Evolutionary conservation across 2,888 invertebrate species (phyloP).

Genomic region (Tupiocoris notatus): DNA sequence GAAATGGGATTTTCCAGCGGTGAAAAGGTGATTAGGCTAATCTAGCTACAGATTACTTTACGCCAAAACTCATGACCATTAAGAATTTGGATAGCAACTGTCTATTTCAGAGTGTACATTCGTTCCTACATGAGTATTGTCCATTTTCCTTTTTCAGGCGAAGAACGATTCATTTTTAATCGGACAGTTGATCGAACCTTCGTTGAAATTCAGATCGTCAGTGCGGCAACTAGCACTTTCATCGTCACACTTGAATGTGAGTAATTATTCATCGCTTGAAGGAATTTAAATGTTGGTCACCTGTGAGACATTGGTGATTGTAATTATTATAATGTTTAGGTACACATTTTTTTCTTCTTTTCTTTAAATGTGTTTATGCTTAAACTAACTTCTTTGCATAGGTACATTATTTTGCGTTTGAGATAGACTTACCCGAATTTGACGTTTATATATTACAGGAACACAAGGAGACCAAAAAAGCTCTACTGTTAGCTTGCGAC

Average conservation of each 20-base stretch:
- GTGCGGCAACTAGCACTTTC: slow-evolving; percentile 41
- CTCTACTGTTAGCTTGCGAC: slow-evolving; percentile 67
- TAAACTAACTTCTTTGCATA: too few relatives aligned
- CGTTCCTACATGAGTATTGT: too few relatives aligned
- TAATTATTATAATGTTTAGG: neutral
- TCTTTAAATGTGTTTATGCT: too few relatives aligned
- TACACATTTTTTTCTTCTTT: too few relatives aligned
- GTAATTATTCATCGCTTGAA: slow-evolving; percentile 1
- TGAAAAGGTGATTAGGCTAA: neutral
- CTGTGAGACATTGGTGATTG: neutral
- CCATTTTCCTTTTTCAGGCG: neutral
- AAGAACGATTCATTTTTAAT: neutral
- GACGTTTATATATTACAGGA: slow-evolving; percentile 24
- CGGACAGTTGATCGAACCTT: slow-evolving; percentile 46
- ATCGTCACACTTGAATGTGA: slow-evolving; percentile 42
- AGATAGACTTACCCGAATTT: neutral
- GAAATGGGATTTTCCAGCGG: slow-evolving; percentile 35
- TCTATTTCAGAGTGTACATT: too few relatives aligned
- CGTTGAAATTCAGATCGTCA: slow-evolving; percentile 47
- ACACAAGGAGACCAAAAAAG: slow-evolving; percentile 27
- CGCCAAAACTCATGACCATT: too few relatives aligned
- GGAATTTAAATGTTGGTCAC: too few relatives aligned
- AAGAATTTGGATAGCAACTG: too few relatives aligned
- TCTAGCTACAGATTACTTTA: slow-evolving; percentile 8
- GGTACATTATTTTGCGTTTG: too few relatives aligned